Conservation (phyloP, 2,888 invertebrate species). For the Onthophagus sagittarius region DNA sequence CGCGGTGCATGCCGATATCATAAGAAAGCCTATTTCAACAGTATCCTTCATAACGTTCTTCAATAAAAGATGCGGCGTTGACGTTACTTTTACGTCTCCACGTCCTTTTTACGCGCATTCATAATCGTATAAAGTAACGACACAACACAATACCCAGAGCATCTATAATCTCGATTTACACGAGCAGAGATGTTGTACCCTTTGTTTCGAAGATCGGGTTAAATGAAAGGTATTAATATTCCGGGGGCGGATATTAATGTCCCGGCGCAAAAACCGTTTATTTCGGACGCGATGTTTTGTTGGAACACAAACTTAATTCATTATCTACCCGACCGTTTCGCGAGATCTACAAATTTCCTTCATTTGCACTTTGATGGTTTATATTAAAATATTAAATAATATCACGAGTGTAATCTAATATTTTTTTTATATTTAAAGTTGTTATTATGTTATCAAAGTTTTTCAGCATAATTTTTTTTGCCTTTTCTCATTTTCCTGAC, state of each 20-base stretch:
- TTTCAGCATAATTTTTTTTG: background rate
- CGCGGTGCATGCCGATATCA: background rate
- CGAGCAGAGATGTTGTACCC: background rate
- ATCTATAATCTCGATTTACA: background rate
- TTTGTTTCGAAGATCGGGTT: background rate
- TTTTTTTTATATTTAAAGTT: background rate
- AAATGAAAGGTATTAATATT: background rate
- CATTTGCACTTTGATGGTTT: too few species aligned
- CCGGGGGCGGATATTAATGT: background rate
- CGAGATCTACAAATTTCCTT: too few species aligned
- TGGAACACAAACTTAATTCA: background rate
- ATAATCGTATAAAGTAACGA: background rate
- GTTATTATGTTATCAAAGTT: background rate
- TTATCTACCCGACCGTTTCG: too few species aligned
- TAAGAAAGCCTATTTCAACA: background rate
- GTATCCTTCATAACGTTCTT: background rate
- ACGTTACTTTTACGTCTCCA: background rate
- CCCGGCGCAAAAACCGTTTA: background rate
- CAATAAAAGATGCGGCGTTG: background rate
- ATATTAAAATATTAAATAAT: too few species aligned
- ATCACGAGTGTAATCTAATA: too few species aligned
- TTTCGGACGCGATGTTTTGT: background rate
- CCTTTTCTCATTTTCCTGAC: background rate
- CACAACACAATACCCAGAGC: background rate
- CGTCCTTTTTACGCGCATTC: background rate